A percentile compares a stretch with the other conserved stretches of the same genome.
These are phyloP conservation scores for Idaea straminata DNA, from an alignment of 2,888 invertebrate species.

Conservation along the genomic window DNA sequence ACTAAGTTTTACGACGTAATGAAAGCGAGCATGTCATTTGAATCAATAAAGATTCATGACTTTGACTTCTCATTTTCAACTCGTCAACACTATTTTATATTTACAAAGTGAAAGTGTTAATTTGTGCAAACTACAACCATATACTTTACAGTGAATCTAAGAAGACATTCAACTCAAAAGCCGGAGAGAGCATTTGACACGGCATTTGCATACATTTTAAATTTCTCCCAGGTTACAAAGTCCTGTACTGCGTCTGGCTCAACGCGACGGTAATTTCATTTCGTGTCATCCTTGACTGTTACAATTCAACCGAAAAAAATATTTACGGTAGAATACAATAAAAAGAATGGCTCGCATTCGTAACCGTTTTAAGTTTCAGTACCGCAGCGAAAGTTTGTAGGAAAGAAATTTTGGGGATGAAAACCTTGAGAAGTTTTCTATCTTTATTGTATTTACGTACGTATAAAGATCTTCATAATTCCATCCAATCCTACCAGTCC, in stretches of 20 bases:
- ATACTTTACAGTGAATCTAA: neutral
- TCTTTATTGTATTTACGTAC: too few species aligned
- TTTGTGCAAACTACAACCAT: neutral
- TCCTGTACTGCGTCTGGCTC: neutral
- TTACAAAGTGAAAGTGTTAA: neutral
- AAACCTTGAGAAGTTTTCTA: too few species aligned
- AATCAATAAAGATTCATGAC: constrained; percentile 1
- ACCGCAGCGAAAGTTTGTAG: neutral
- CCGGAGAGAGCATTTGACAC: neutral
- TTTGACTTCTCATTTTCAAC: neutral
- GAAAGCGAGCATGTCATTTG: neutral
- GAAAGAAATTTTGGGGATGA: neutral
- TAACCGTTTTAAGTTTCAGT: neutral
- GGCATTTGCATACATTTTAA: neutral
- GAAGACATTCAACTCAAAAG: neutral
- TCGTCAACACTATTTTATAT: neutral
- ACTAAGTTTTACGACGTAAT: neutral
- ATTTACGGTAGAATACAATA: neutral
- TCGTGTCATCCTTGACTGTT: neutral
- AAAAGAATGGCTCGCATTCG: neutral
- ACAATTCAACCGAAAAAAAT: neutral
- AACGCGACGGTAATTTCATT: neutral
- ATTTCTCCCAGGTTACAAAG: neutral
- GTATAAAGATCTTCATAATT: too few species aligned
- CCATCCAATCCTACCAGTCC: too few species aligned